These are phyloP conservation scores for Muraenolepis orangiensis DNA, from an alignment of 2,797 vertebrate genomes.

Conservation along the genomic window DNA sequence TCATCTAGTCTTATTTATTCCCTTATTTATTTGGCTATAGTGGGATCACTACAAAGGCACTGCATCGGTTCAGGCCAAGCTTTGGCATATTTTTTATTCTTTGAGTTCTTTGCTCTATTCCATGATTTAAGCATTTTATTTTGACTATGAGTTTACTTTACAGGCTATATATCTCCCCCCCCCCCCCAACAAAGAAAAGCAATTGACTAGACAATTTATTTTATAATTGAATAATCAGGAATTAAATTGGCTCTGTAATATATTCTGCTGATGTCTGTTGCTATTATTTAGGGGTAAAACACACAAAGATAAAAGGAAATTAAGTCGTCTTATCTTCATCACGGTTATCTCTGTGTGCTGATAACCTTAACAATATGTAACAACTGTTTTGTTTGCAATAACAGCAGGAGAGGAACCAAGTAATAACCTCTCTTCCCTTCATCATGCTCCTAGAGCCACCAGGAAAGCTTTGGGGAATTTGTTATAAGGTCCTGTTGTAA, in stretches of 20 bases:
- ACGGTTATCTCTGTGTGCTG: conserved; percentile 47
- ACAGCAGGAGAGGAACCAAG: conserved; percentile 56
- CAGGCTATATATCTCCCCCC: neutral
- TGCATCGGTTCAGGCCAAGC: conserved; percentile 46
- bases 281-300: conserved; percentile 41
- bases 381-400: conserved; percentile 64
- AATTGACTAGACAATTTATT: neutral
- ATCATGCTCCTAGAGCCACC: conserved; percentile 66
- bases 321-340: conserved; percentile 35
- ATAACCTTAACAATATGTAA: conserved; percentile 66
- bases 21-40: conserved; percentile 66
- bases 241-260: conserved; percentile 25
- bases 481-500: conserved; percentile 58
- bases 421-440: conserved; percentile 70
- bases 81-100: neutral
- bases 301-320: conserved; percentile 49
- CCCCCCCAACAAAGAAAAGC: neutral
- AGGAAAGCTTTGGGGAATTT: conserved; percentile 72
- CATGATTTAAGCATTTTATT: neutral
- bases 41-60: conserved; percentile 49
- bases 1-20: neutral
- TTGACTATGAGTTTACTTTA: neutral
- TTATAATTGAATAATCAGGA: neutral
- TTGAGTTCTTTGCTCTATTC: neutral
- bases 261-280: conserved; percentile 15